Evolutionary conservation across 37 sponge, comb jelly and placozoan genomes (phyloP).

Genomic region (Halichondria panicea): DNA sequence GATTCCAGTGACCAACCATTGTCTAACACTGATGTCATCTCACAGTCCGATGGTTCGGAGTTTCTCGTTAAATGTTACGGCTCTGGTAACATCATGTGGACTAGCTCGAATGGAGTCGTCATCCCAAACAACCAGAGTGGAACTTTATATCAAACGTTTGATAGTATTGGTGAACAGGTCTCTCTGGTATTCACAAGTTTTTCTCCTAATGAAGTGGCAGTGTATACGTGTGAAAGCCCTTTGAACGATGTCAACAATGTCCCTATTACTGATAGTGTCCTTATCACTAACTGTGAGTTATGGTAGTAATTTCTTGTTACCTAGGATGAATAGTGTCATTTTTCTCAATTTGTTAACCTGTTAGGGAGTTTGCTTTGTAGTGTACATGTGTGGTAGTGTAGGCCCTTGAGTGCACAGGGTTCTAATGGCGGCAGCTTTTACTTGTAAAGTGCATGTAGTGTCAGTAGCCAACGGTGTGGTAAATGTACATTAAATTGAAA

Average conservation of each 20-base stretch:
- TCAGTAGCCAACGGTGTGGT: too few relatives aligned
- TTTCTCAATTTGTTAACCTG: too few relatives aligned
- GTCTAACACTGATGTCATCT: background rate
- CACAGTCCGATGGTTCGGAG: background rate
- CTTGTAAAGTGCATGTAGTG: too few relatives aligned
- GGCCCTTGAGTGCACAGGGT: too few relatives aligned
- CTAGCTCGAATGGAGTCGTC: background rate
- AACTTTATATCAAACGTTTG: background rate
- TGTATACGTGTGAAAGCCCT: background rate
- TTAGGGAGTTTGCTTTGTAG: too few relatives aligned
- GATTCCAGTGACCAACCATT: background rate
- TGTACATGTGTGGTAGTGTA: too few relatives aligned
- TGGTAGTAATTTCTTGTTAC: background rate
- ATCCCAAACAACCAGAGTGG: background rate
- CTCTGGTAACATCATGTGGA: conserved; percentile 2
- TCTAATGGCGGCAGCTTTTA: too few relatives aligned
- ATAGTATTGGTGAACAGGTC: background rate
- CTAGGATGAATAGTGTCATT: too few relatives aligned
- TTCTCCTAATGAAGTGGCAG: background rate
- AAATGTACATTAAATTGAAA: too few relatives aligned
- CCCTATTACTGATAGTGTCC: background rate
- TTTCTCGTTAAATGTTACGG: background rate
- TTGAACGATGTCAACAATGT: background rate
- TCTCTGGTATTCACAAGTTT: conserved; percentile 1
- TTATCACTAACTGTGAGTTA: conserved; percentile 28